phyloP scores from a whole-genome alignment of 2,888 invertebrate species.

The Luffia ferchaultella region DNA sequence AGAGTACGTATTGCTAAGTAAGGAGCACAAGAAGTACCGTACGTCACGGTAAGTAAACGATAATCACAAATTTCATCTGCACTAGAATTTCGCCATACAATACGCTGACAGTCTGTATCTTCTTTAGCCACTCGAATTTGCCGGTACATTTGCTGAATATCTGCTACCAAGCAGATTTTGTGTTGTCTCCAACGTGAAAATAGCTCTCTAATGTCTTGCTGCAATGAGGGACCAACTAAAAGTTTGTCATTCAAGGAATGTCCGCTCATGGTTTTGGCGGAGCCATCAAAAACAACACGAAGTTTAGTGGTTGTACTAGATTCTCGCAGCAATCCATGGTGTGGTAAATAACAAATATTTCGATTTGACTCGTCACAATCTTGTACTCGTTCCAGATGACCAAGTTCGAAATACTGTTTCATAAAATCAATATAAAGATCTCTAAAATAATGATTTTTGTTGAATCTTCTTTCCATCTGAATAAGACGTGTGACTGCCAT shows the following conservation, averaged over 20 bases:
- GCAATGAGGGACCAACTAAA: constrained; percentile 2
- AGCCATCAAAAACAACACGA: constrained; percentile 10
- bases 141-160: constrained; percentile 11
- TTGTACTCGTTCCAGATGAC: not conserved
- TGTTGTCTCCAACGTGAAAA: constrained; percentile 8
- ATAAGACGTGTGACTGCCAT: not conserved
- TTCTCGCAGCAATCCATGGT: constrained; percentile 9
- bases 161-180: constrained; percentile 7
- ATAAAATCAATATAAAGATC: not conserved
- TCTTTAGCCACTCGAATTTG: constrained; percentile 7
- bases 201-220: constrained; percentile 3
- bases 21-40: not conserved
- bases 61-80: not conserved
- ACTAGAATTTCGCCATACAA: constrained; percentile 10
- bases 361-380: not conserved
- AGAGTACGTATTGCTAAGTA: not conserved
- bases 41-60: not conserved
- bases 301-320: constrained; percentile 9
- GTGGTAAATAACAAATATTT: constrained; percentile 2
- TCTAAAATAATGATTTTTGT: not conserved
- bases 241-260: constrained; percentile 6
- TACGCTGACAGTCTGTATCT: constrained; percentile 10
- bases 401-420: not conserved
- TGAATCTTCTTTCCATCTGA: not conserved
- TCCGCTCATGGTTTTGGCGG: constrained; percentile 3